These are phyloP conservation scores for Xenentodon cancila DNA, from an alignment of 2,797 vertebrate species.

Conservation along the genomic window DNA sequence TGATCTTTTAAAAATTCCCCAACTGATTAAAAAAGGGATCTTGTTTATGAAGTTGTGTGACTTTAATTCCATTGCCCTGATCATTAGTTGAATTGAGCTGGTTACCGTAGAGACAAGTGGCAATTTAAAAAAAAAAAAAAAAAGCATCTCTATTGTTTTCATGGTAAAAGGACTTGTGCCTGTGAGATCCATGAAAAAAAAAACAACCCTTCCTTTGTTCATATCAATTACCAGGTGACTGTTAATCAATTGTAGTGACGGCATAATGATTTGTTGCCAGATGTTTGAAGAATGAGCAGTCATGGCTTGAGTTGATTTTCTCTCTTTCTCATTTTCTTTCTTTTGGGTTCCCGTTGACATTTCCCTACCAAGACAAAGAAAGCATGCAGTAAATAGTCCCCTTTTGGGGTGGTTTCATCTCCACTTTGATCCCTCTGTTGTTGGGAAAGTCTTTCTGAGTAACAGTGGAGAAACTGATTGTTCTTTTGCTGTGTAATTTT, in stretches of 20 bases:
- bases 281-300: conserved; percentile 83
- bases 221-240: conserved; percentile 96
- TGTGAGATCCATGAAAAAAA: conserved; percentile 55
- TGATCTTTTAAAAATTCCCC: conserved; percentile 28
- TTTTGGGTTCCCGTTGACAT: conserved; percentile 59
- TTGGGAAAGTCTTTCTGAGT: conserved; percentile 72
- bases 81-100: conserved; percentile 71
- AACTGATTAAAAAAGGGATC: conserved; percentile 49
- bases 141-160: conserved; percentile 63
- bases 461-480: conserved; percentile 76
- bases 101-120: conserved; percentile 63
- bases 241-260: conserved; percentile 93
- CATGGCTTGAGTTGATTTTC: conserved; percentile 64
- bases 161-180: conserved; percentile 38
- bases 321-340: conserved; percentile 36
- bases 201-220: conserved; percentile 79
- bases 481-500: conserved; percentile 80
- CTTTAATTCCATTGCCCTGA: conserved; percentile 71
- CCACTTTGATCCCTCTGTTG: conserved; percentile 62
- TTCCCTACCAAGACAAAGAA: conserved; percentile 66
- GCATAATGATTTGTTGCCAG: conserved; percentile 94
- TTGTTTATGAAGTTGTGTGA: conserved; percentile 59
- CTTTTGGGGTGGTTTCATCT: conserved; percentile 69
- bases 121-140: conserved; percentile 37
- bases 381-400: conserved; percentile 58